Conservation (phyloP, 2,113 vertebrate species). For the Telmatochromis sp. region DNA sequence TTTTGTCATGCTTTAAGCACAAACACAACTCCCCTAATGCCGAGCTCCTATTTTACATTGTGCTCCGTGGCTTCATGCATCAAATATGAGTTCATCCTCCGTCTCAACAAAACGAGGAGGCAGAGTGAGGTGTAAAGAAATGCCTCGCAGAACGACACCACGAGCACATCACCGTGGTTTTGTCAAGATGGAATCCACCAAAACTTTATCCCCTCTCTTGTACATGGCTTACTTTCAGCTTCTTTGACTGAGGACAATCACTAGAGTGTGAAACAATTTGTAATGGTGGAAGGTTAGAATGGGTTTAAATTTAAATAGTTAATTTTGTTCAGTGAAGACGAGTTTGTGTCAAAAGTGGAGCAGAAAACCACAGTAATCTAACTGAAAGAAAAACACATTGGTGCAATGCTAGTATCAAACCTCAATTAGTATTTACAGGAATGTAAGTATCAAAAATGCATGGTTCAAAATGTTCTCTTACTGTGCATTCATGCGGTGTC, state of each 20-base stretch:
- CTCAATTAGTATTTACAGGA: neutral
- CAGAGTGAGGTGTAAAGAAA: neutral
- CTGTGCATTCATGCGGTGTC: neutral
- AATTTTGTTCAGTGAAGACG: neutral
- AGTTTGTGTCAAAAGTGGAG: neutral
- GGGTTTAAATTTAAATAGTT: neutral
- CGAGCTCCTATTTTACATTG: neutral
- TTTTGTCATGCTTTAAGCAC: slow-evolving; percentile 11
- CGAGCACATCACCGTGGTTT: neutral
- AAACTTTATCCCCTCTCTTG: neutral
- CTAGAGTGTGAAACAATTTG: neutral
- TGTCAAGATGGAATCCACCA: neutral
- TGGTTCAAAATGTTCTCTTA: neutral
- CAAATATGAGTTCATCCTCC: slow-evolving; percentile 1
- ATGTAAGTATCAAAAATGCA: neutral
- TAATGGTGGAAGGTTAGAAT: neutral
- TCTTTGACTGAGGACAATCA: neutral
- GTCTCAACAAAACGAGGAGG: neutral
- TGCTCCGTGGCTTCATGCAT: slow-evolving; percentile 6
- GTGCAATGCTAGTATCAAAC: neutral
- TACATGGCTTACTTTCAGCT: neutral
- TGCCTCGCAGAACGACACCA: neutral
- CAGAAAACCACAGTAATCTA: neutral
- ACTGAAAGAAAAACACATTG: neutral
- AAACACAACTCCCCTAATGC: neutral